These are phyloP conservation scores for Camponotus fellah DNA, from an alignment of 2,888 invertebrate species.

Conservation along the genomic window DNA sequence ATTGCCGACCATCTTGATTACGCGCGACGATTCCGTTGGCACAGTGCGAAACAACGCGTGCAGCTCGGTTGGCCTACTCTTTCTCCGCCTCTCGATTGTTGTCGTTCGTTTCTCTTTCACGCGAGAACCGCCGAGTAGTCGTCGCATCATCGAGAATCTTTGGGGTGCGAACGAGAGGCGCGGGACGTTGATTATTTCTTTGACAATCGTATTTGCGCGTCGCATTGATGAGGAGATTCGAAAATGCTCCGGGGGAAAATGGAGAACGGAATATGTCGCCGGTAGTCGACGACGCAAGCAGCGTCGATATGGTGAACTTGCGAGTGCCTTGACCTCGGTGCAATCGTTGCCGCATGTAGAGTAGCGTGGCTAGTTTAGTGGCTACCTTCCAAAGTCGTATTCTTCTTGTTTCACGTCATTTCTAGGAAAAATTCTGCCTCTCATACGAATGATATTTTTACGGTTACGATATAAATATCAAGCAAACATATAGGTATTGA, in stretches of 20 bases:
- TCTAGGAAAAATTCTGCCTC: not conserved
- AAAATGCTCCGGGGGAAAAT: constrained; percentile 26
- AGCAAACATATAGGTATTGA: not conserved
- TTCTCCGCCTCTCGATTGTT: constrained; percentile 11
- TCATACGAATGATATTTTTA: constrained; percentile 2
- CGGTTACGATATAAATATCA: not conserved
- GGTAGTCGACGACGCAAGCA: constrained; percentile 1
- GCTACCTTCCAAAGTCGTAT: not conserved
- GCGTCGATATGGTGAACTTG: constrained; percentile 40
- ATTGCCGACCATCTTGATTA: constrained; percentile 48
- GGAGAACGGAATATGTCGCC: constrained; percentile 41
- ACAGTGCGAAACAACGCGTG: constrained; percentile 41
- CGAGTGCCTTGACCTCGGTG: constrained; percentile 51
- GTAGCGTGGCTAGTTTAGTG: not conserved
- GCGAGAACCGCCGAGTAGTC: not conserved
- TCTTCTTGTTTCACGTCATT: not conserved
- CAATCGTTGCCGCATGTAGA: constrained; percentile 20
- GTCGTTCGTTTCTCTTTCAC: not conserved
- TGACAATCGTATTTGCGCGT: not conserved
- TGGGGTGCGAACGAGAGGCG: not conserved
- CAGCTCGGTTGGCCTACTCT: not conserved
- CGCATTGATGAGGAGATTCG: constrained; percentile 15
- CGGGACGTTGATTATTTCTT: not conserved
- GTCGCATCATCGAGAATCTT: not conserved
- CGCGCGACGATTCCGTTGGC: constrained; percentile 25